Evolutionary conservation across 1,140 invertebrate genomes (phyloP).

Genomic region (Harpegnathos saltator): DNA sequence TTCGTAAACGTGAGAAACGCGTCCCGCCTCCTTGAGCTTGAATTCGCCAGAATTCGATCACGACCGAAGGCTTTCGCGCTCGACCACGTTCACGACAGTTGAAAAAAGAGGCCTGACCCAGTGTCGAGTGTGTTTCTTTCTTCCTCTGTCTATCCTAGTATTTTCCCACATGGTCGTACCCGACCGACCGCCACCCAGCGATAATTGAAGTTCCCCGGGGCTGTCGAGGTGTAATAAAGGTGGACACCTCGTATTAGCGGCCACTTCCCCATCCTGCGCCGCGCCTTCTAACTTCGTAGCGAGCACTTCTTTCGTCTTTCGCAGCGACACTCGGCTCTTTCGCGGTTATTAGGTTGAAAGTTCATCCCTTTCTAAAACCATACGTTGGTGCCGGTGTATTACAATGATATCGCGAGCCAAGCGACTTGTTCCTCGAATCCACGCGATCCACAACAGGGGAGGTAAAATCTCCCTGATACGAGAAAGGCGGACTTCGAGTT

Average conservation of each 20-base stretch:
- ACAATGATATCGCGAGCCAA: slow-evolving; percentile 30
- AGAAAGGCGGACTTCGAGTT: neutral
- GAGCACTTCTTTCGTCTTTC: slow-evolving; percentile 52
- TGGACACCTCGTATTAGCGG: slow-evolving; percentile 69
- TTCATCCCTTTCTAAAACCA: slow-evolving; percentile 63
- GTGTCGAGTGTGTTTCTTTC: neutral
- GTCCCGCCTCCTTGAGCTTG: neutral
- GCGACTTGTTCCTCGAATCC: no score
- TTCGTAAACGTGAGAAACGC: no score
- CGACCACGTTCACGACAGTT: neutral
- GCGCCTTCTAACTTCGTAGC: slow-evolving; percentile 32
- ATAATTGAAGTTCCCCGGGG: slow-evolving; percentile 65
- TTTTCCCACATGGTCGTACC: slow-evolving; percentile 62
- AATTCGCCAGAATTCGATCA: slow-evolving; percentile 5
- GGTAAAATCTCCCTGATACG: neutral
- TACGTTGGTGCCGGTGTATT: slow-evolving; percentile 64
- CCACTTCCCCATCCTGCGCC: slow-evolving; percentile 53
- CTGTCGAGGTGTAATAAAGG: slow-evolving; percentile 66
- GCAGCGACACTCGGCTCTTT: slow-evolving; percentile 44
- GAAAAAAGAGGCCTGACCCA: slow-evolving; percentile 27
- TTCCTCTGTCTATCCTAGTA: neutral
- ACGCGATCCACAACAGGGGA: no score
- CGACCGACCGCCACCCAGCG: slow-evolving; percentile 43
- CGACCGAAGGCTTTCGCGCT: neutral
- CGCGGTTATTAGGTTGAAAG: slow-evolving; percentile 72